A percentile compares a stretch with the other conserved stretches of the same genome.
Conservation (phyloP, 2,888 invertebrate species). For the Lepidochitona cinerea region DNA sequence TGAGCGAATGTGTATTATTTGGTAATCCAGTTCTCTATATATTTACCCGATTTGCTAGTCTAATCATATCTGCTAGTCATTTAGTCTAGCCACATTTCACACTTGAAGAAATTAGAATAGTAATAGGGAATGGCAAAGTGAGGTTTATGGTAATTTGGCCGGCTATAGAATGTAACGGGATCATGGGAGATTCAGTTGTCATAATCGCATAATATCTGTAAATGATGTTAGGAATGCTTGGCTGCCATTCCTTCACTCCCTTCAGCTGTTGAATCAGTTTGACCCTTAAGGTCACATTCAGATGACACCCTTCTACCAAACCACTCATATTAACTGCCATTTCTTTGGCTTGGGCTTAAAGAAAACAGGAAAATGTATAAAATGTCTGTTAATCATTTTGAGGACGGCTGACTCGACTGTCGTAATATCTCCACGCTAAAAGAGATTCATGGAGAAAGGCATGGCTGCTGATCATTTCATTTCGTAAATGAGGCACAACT, state of each 20-base stretch:
- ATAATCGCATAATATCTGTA: neutral
- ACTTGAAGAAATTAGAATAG: too few species aligned
- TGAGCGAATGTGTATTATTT: too few species aligned
- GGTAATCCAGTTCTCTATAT: too few species aligned
- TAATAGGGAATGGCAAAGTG: too few species aligned
- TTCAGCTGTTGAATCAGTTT: neutral
- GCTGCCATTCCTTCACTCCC: too few species aligned
- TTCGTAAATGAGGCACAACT: neutral
- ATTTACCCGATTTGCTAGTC: too few species aligned
- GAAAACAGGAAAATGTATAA: slow-evolving; percentile 7
- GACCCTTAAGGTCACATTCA: neutral
- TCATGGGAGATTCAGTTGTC: neutral
- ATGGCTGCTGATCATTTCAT: neutral
- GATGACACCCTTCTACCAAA: neutral
- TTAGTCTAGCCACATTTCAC: too few species aligned
- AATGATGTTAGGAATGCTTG: neutral
- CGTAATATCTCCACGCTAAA: neutral
- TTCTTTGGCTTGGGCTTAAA: neutral
- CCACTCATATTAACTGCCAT: neutral
- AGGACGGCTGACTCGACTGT: neutral
- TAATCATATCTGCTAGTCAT: too few species aligned
- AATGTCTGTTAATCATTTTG: neutral
- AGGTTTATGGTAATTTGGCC: too few species aligned
- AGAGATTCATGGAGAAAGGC: neutral
- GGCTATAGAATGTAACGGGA: too few species aligned